Base-by-base conservation (phyloP, 1,140 invertebrate genomes). In the Halotydeus destructor region DNA sequence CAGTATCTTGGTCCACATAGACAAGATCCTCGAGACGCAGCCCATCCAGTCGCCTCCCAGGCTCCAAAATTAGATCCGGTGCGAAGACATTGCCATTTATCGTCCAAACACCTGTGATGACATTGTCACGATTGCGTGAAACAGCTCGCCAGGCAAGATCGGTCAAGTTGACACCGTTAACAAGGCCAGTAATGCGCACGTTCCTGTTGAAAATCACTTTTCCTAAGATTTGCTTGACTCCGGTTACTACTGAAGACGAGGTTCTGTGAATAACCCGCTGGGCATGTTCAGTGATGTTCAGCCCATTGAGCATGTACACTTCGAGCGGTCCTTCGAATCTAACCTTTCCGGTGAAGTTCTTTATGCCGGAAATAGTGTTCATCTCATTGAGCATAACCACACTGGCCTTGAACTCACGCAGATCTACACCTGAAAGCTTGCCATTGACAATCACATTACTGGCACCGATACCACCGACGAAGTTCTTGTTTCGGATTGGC, bases 401-500 rank as follows among this genome's bases (percentile, higher is more conserved):
- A n/a, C 26, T 32, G 5, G 39, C 23, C 19, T 32, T 41, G 25
- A 41, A 34, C 16, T 39, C 30, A 19, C 33, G n/a, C 11, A 41
- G 11, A 18, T 36, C 22, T 5, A 41, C 16, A 8, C 26, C 39
- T 34, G 14, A 18, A 32, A 41, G 14, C 5, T 11, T 5, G 11
- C 39, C 39, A 4, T 6, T 9, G 9, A 14, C 14, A 5, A 5
- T 32, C 4, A 41, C 22, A 16, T 31, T 5, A 28, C n/a, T n/a
- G 16, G 9, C 39, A 5, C 24, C 25, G 6, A 41, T 14, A 5
- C 39, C 39, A 8, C 8, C 26, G 3, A 18, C 24, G 25, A 41
- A 41, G 11, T 5, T 8, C 33, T 41, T 41, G 25, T 41, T 41
- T 14, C 26, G 4, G 11, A 41, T 41, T 11, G 39, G 39, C 22